Conservation (phyloP, 2,797 vertebrate genomes). For the Dermochelys coriacea region DNA sequence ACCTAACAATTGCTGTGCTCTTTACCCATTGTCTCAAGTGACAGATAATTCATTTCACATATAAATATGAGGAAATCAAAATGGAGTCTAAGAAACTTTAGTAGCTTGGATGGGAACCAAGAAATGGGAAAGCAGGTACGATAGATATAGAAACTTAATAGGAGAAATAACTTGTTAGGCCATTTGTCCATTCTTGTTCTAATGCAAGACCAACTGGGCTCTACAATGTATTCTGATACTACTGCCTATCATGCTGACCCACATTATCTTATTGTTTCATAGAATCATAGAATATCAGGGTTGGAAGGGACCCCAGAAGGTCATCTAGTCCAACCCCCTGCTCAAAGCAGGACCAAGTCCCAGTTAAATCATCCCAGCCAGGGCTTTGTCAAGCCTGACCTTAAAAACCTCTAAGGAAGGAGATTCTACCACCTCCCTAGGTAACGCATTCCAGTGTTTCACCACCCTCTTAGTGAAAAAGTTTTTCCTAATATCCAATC, state of each 20-base stretch:
- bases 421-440: too few species aligned
- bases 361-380: too few species aligned
- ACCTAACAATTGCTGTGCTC: constrained; percentile 31
- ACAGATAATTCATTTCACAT: constrained; percentile 27
- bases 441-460: too few species aligned
- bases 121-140: not conserved
- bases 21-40: constrained; percentile 17
- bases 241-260: not conserved
- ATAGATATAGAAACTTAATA: constrained; percentile 14
- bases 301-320: too few species aligned
- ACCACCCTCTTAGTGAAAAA: too few species aligned
- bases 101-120: not conserved
- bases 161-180: not conserved
- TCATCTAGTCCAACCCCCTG: too few species aligned
- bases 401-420: too few species aligned
- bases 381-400: too few species aligned
- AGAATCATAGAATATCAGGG: too few species aligned
- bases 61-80: constrained; percentile 18
- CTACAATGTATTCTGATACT: not conserved
- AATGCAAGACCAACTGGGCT: not conserved
- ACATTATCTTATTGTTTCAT: not conserved
- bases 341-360: too few species aligned
- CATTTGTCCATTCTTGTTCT: not conserved
- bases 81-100: not conserved
- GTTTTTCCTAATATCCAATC: too few species aligned